A percentile compares a stretch with the other conserved stretches of the same genome.
Conservation (phyloP, 2,113 vertebrate species). For the Noturus placidus region DNA sequence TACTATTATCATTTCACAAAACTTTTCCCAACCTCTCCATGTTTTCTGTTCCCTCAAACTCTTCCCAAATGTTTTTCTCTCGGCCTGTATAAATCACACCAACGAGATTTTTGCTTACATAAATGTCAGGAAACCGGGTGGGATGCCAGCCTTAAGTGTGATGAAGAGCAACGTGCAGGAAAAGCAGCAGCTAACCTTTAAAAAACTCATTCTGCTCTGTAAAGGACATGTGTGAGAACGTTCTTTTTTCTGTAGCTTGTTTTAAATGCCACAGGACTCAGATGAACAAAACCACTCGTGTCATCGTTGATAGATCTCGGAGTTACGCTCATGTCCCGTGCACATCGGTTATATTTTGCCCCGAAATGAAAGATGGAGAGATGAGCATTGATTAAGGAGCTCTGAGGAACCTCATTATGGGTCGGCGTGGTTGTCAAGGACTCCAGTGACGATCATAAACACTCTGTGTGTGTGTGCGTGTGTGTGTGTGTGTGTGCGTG, state of each 20-base stretch:
- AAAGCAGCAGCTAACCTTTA: slow-evolving; percentile 46
- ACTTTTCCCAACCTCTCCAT: neutral
- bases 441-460: slow-evolving; percentile 1
- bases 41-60: neutral
- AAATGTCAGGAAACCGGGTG: slow-evolving; percentile 42
- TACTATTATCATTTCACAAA: neutral
- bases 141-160: slow-evolving; percentile 10
- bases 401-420: neutral
- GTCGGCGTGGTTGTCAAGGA: neutral
- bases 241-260: slow-evolving; percentile 22
- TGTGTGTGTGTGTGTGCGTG: slow-evolving; percentile 8
- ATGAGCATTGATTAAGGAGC: slow-evolving; percentile 4
- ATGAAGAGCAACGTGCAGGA: slow-evolving; percentile 37
- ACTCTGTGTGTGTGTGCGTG: slow-evolving; percentile 16
- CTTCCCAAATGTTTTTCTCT: neutral
- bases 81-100: neutral
- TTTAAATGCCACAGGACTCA: slow-evolving; percentile 40
- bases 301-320: neutral
- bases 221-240: slow-evolving; percentile 3
- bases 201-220: slow-evolving; percentile 40
- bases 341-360: neutral
- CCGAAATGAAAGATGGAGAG: neutral
- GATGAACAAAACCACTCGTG: neutral
- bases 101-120: slow-evolving; percentile 36
- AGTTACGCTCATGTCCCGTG: neutral